Conservation (phyloP, 1,140 invertebrate genomes). For the Nasonia longicornis region DNA sequence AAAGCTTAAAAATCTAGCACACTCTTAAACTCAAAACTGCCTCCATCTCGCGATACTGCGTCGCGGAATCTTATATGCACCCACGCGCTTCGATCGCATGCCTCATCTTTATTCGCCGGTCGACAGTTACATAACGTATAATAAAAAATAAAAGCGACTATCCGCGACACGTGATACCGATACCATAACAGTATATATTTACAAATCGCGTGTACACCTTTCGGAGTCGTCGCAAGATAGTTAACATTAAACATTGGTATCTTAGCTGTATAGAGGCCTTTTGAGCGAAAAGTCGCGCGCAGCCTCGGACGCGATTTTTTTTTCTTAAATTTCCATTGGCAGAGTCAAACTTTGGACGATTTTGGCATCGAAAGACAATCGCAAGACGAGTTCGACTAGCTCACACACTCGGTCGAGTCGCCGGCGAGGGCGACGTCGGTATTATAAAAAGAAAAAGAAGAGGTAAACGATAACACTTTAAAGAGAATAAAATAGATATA, state of each 20-base stretch:
- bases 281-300: background rate
- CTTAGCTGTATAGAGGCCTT: background rate
- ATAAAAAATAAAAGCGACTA: background rate
- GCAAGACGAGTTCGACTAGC: constrained; percentile 64
- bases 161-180: background rate
- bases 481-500: background rate
- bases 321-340: constrained; percentile 2
- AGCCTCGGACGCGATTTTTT: background rate
- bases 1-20: constrained; percentile 5
- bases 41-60: constrained; percentile 34
- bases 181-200: background rate
- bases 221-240: background rate
- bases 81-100: constrained; percentile 24
- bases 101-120: constrained; percentile 3
- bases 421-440: constrained; percentile 42
- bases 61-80: background rate
- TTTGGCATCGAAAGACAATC: constrained; percentile 43
- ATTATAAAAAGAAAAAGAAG: constrained; percentile 35
- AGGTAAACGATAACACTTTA: constrained; percentile 9
- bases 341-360: constrained; percentile 42
- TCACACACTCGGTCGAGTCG: constrained; percentile 58
- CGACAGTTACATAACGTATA: background rate
- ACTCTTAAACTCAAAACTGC: constrained; percentile 3
- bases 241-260: background rate
- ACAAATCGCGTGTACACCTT: background rate